These are phyloP conservation scores for Drosophila paranaensis DNA, from an alignment of 2,888 invertebrate species.

Conservation along the genomic window DNA sequence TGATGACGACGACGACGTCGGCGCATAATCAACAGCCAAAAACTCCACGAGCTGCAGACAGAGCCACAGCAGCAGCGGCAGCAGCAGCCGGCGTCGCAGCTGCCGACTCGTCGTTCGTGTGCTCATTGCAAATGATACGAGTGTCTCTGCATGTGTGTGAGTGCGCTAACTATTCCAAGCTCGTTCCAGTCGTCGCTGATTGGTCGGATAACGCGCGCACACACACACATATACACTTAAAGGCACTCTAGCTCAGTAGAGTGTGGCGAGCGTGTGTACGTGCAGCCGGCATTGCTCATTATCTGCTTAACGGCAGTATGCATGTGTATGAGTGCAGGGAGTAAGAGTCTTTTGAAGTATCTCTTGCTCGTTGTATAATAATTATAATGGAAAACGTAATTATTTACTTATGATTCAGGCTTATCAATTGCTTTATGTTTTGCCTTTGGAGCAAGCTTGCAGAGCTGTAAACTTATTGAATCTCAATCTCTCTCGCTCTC, in stretches of 20 bases:
- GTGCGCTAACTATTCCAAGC: conserved; percentile 39
- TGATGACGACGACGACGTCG: conserved; percentile 53
- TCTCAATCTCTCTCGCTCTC: neutral
- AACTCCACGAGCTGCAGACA: conserved; percentile 55
- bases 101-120: conserved; percentile 5
- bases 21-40: conserved; percentile 55
- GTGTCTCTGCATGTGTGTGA: conserved; percentile 16
- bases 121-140: conserved; percentile 46
- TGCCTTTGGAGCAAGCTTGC: conserved; percentile 16
- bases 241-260: conserved; percentile 19
- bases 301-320: conserved; percentile 17
- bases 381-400: conserved; percentile 67
- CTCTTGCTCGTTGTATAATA: conserved; percentile 44
- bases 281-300: conserved; percentile 44
- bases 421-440: conserved; percentile 54
- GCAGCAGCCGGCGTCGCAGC: conserved; percentile 24
- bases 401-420: conserved; percentile 63
- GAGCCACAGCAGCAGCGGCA: conserved; percentile 8
- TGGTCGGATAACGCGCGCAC: conserved; percentile 71
- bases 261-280: conserved; percentile 32
- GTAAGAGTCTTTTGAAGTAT: conserved; percentile 10
- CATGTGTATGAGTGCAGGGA: neutral
- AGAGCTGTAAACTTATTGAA: neutral
- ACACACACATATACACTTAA: conserved; percentile 3
- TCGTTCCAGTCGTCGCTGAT: conserved; percentile 62